Base-by-base conservation (phyloP, 2,113 vertebrate genomes). In the Ameiurus melas region DNA sequence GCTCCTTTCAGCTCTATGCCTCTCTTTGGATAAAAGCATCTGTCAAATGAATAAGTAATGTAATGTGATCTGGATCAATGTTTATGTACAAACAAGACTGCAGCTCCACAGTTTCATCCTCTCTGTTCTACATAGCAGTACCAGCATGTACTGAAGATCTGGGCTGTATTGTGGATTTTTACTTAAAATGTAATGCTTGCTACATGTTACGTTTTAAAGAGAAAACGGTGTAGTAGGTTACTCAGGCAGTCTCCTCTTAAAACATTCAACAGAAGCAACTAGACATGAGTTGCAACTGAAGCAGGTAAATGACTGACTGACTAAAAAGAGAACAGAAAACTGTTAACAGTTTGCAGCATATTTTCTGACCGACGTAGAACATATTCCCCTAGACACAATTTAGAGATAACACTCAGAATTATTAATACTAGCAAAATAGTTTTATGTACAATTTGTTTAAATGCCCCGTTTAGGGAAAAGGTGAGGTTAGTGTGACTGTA, bases 41-140 rank as follows among this genome's bases (percentile, higher is more conserved):
- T 30, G 39, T 68, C 27, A 71, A 53, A 85, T 85, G 43, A 85
- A 85, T 85, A 85, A 85, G 17, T 68, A 70, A 85, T 85, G 83
- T 51, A 5, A 64, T 68, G 39, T 70, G 71, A 85, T 55, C 30
- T 70, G 27, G 83, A 70, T 68, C 43, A 66, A 85, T 85, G 43
- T 70, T 84, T 85, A 17, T 84, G n/a, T 9, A 51, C 83, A 84
- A 60, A 36, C 55, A 33, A 36, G 79, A 60, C 19, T 60, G 19
- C 30, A 60, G 79, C 79, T 62, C 30, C 33, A 81, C n/a, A 81
- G 27, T 30, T 80, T 16, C 16, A 30, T 55, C 27, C 1, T 81
- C 16, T 33, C 78, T 79, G 6, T 14, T 25, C 25, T 12, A 53
- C 14, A 30, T 55, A 47, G 47, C 9, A 43, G 25, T n/a, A 53